Conservation (phyloP, 2,113 vertebrate species). For the Paraplagusia blochii region DNA sequence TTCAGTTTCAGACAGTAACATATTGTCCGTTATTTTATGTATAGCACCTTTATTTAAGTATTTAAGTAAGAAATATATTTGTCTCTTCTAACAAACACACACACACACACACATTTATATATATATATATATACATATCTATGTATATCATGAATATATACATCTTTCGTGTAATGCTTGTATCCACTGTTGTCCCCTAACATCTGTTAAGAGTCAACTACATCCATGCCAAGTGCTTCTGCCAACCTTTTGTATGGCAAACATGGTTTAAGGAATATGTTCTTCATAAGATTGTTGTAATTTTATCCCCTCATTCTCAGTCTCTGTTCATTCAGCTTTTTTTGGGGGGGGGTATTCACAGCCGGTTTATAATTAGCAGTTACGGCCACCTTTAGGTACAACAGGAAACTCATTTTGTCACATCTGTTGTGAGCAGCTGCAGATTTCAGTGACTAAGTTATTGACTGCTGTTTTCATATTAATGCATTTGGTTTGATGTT, state of each 20-base stretch:
- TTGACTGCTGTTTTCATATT: conserved; percentile 25
- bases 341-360: no score
- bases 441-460: conserved; percentile 3
- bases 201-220: conserved; percentile 1
- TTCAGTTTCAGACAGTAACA: no score
- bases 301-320: not conserved
- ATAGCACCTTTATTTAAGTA: no score
- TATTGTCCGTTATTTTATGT: no score
- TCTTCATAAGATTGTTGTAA: conserved; percentile 13
- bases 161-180: not conserved
- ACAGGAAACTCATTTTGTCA: conserved; percentile 1
- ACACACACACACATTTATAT: no score
- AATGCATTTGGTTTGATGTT: not conserved
- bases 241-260: conserved; percentile 70
- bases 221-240: conserved; percentile 64
- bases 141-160: not conserved
- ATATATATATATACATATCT: no score
- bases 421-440: conserved; percentile 11
- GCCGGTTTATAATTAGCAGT: conserved; percentile 10
- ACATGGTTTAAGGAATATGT: conserved; percentile 27
- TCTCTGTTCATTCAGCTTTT: conserved; percentile 2
- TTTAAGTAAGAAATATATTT: no score
- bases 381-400: conserved; percentile 1
- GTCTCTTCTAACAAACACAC: no score
- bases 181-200: not conserved